Conservation (phyloP, 2,797 vertebrate species). For the Allobates femoralis region DNA sequence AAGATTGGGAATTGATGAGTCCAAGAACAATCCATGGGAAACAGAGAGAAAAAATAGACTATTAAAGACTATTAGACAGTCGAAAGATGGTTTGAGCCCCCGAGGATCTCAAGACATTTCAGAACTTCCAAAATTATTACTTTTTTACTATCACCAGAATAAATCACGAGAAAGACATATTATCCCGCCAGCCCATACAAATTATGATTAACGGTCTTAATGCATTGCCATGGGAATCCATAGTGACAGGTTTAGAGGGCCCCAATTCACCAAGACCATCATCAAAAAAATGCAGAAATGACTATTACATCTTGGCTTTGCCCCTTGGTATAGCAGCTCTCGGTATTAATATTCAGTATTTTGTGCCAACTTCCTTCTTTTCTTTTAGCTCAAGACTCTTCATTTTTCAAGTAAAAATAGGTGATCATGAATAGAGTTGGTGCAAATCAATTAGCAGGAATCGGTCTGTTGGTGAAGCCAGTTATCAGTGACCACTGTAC, state of each 20-base stretch:
- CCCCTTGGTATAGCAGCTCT: neutral
- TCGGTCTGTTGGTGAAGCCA: too few relatives aligned
- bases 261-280: neutral
- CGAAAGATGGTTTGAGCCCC: neutral
- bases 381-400: too few relatives aligned
- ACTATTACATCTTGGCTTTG: neutral
- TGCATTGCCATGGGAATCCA: neutral
- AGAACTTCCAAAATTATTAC: neutral
- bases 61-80: constrained; percentile 65
- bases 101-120: neutral
- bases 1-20: constrained; percentile 62
- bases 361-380: too few relatives aligned
- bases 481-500: too few relatives aligned
- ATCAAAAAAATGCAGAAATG: neutral
- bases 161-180: neutral
- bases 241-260: neutral
- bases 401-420: too few relatives aligned
- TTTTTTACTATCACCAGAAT: neutral
- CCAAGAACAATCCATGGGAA: constrained; percentile 33
- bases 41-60: constrained; percentile 21
- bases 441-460: too few relatives aligned
- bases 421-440: too few relatives aligned
- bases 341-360: too few relatives aligned
- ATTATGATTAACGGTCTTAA: neutral
- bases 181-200: neutral